Evolutionary conservation across 2,113 vertebrate species (phyloP).

Genomic region (Brachyistius frenatus): DNA sequence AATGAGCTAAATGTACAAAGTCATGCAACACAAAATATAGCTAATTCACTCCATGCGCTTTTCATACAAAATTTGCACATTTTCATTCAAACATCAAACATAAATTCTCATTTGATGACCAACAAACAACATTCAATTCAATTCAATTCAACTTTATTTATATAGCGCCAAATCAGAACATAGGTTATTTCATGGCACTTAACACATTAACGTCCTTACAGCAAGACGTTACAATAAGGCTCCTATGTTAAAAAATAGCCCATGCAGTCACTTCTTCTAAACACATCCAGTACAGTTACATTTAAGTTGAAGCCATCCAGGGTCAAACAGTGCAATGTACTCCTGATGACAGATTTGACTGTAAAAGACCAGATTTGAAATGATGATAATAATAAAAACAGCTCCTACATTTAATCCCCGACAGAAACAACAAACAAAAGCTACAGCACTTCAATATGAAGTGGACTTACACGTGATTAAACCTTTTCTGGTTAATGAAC

Average conservation of each 20-base stretch:
- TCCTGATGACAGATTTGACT: background rate
- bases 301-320: no score
- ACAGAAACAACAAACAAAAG: constrained; percentile 27
- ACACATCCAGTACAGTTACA: no score
- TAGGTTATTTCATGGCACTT: no score
- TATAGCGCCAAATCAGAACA: no score
- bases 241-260: no score
- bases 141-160: no score
- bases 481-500: constrained; percentile 18
- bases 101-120: background rate
- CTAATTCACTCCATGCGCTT: background rate
- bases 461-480: constrained; percentile 34
- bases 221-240: no score
- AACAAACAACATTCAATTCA: no score
- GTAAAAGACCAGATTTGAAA: constrained; percentile 10
- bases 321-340: background rate
- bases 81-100: constrained; percentile 2
- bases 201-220: no score
- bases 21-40: background rate
- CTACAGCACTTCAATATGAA: constrained; percentile 82
- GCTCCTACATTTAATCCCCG: background rate
- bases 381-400: background rate
- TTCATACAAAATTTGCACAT: background rate
- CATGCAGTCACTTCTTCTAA: background rate
- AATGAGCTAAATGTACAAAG: background rate